Base-by-base conservation (phyloP, 2,888 invertebrate species). In the Chrysolina haemoptera region DNA sequence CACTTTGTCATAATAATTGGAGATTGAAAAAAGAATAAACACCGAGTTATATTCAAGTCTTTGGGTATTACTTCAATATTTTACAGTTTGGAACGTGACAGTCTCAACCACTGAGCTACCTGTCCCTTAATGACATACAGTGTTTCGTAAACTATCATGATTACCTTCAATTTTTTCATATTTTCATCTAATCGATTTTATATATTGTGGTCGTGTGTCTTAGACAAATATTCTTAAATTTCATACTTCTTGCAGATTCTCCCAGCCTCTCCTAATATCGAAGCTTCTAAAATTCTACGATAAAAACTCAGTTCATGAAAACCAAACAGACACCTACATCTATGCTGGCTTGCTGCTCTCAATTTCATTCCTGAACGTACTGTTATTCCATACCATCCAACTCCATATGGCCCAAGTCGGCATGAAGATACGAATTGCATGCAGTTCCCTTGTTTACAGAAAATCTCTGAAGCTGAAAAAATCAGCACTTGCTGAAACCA, bases 341-440 rank as follows among this genome's bases (percentile, higher is more conserved):
- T 11, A 48, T 48, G 16, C 16, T 16, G 48, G 48, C 10, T 18
- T 20, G 9, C 92, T 96, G 40, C 91, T 95, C 12, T 79, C 93
- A 12, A 92, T 93, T 78, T 93, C 94, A 0, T 92, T 93, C 0
- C 84, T 94, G 50, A 93, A 93, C 82, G 92, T 95, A 35, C 89
- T 96, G 3, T 66, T 82, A 12, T 74, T 66, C 8, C 86, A 98
- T 88, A 95, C 95, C 0, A 96, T 95, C 85, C 96, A 97, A 93
- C 92, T 96, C 90, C 93, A 92, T 16, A 92, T 95, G n/a, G 89
- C 94, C 67, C 94, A 95, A 82, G 91, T 94, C 87, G 96, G 96
- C 64, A 94, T 96, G 95, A 92, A 94, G 87, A 91, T 95, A 85
- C 89, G 96, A 11, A 91, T 75, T 18, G 69, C 72, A 16, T 69